phyloP scores from a whole-genome alignment of 35 echinoderm and acorn worm species.

The Apostichopus parvimensis region DNA sequence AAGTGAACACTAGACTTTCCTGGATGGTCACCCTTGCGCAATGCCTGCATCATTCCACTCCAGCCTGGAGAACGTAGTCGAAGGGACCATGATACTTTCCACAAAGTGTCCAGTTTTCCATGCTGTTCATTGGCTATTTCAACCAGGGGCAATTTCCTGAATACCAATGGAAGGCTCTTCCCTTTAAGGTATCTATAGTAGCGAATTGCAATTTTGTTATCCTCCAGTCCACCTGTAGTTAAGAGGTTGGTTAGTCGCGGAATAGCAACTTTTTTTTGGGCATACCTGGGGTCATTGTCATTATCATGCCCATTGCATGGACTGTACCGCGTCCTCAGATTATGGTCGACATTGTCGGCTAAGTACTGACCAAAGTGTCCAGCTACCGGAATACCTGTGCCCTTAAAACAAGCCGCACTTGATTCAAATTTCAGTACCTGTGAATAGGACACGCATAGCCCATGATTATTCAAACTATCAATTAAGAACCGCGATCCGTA shows the following conservation, averaged over 20 bases:
- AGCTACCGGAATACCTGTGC: neutral
- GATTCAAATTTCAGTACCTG: neutral
- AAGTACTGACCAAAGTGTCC: slow-evolving; percentile 26
- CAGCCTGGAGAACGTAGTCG: neutral
- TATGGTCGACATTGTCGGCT: slow-evolving; percentile 52
- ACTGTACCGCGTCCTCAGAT: neutral
- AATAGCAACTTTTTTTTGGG: too few relatives aligned
- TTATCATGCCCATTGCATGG: slow-evolving; percentile 27
- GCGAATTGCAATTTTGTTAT: slow-evolving; percentile 20
- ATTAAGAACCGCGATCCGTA: slow-evolving; percentile 28
- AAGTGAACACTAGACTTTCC: slow-evolving; percentile 56
- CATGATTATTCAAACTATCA: slow-evolving; percentile 35
- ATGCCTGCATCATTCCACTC: slow-evolving; percentile 40
- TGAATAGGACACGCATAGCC: slow-evolving; percentile 24
- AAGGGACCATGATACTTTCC: slow-evolving; percentile 30
- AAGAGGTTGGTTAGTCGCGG: slow-evolving; percentile 3
- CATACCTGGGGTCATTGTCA: neutral
- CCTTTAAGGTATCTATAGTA: neutral
- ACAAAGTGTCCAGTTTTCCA: slow-evolving; percentile 20
- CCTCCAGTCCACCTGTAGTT: slow-evolving; percentile 16
- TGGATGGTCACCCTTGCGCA: slow-evolving; percentile 43
- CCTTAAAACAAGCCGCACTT: slow-evolving; percentile 3
- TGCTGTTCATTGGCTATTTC: neutral
- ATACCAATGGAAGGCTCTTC: neutral
- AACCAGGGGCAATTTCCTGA: neutral